Conservation (phyloP, 2,113 vertebrate genomes). For the Scortum barcoo region DNA sequence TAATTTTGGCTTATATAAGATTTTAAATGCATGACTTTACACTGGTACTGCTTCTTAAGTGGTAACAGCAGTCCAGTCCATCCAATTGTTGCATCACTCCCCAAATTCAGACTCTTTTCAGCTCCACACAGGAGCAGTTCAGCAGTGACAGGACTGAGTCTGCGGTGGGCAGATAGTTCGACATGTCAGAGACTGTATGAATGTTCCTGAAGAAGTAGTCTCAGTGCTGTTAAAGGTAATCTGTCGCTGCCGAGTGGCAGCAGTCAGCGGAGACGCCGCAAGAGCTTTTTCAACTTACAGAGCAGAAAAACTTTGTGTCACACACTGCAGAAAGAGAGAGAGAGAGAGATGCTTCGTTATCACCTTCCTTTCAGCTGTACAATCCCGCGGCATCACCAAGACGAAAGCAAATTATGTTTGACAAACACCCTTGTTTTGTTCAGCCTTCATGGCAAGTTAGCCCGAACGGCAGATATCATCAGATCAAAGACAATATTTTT, state of each 20-base stretch:
- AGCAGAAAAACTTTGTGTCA: constrained; percentile 36
- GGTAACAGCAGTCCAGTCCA: not conserved
- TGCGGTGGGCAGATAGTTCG: no score
- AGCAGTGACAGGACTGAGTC: not conserved
- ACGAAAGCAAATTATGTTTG: constrained; percentile 79
- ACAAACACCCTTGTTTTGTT: constrained; percentile 80
- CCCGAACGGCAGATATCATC: constrained; percentile 68
- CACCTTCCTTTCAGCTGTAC: constrained; percentile 41
- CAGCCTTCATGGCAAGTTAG: constrained; percentile 70
- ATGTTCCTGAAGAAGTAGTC: not conserved
- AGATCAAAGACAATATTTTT: constrained; percentile 74
- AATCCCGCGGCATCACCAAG: constrained; percentile 60
- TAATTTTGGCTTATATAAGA: no score
- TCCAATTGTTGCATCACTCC: not conserved
- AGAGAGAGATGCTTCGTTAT: constrained; percentile 27
- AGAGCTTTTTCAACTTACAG: constrained; percentile 16
- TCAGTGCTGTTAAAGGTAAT: not conserved
- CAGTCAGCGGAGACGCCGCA: not conserved
- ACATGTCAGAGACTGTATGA: not conserved
- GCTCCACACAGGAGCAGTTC: not conserved
- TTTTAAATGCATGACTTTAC: no score
- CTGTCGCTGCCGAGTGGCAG: constrained; percentile 15
- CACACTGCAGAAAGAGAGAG: not conserved
- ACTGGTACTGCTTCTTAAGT: no score
- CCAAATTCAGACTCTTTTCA: not conserved